Conservation (phyloP, 2,113 vertebrate species). For the Vulpes ferrilata region DNA sequence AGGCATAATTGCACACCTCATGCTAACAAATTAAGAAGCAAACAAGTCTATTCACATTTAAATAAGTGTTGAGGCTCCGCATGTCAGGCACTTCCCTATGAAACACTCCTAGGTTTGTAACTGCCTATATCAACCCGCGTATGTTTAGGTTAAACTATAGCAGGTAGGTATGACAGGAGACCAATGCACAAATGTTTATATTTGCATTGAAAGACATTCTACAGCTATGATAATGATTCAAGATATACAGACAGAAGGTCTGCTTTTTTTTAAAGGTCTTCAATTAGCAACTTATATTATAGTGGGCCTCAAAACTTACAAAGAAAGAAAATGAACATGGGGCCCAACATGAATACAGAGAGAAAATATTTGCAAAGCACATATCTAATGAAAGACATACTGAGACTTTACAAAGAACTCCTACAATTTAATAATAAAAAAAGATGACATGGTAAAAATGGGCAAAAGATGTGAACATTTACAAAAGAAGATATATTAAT, state of each 20-base stretch:
- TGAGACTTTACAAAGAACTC: background rate
- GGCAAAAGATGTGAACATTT: background rate
- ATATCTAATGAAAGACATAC: background rate
- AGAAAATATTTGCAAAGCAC: background rate
- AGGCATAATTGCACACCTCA: conserved; percentile 67
- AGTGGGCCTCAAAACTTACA: conserved; percentile 46
- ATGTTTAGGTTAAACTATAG: conserved; percentile 65
- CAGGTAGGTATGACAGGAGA: conserved; percentile 31
- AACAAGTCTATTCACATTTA: conserved; percentile 78
- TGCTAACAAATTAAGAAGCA: conserved; percentile 82
- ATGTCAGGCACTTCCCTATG: conserved; percentile 74
- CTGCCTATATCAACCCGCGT: conserved; percentile 40
- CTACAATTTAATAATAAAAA: background rate
- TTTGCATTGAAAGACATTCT: background rate
- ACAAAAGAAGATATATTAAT: background rate
- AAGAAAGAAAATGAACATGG: conserved; percentile 30
- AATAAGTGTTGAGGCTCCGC: conserved; percentile 73
- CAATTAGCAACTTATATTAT: conserved; percentile 62
- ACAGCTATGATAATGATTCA: conserved; percentile 55
- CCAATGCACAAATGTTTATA: background rate
- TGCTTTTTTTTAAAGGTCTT: background rate
- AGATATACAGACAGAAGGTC: background rate
- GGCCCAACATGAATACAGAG: background rate
- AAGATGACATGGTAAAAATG: background rate
- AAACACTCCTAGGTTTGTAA: conserved; percentile 74